These are phyloP conservation scores for Gyrodactylus bullatarudis DNA, from an alignment of 1,140 invertebrate genomes.

Conservation along the genomic window DNA sequence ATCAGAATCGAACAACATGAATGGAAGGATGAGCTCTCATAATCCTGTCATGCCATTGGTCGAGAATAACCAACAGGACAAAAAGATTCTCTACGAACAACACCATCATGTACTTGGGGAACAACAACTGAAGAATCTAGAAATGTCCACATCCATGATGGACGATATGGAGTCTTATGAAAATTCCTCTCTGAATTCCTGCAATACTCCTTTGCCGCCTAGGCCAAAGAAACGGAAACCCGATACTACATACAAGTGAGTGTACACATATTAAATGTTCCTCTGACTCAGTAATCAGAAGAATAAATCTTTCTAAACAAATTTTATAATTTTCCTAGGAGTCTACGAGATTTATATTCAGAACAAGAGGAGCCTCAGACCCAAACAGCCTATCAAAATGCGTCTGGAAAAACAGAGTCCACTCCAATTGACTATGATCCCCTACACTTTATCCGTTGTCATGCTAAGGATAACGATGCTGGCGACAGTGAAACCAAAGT, in stretches of 20 bases:
- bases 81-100: background rate
- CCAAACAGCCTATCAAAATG: background rate
- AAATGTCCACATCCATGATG: background rate
- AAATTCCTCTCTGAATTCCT: background rate
- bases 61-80: background rate
- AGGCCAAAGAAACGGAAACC: background rate
- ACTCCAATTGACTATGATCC: constrained; percentile 12
- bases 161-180: background rate
- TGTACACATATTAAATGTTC: background rate
- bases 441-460: constrained; percentile 13
- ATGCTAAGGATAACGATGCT: constrained; percentile 12
- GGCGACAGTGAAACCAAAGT: constrained; percentile 16
- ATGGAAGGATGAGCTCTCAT: too few relatives aligned
- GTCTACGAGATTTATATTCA: background rate
- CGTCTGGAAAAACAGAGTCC: background rate
- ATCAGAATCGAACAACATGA: background rate
- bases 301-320: background rate
- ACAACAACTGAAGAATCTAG: background rate
- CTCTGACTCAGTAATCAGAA: background rate
- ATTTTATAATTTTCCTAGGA: background rate
- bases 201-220: background rate
- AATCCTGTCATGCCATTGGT: background rate
- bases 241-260: background rate
- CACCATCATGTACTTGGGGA: background rate
- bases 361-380: background rate